phyloP scores from a whole-genome alignment of 1,140 invertebrate species.

The Acromyrmex heyeri region DNA sequence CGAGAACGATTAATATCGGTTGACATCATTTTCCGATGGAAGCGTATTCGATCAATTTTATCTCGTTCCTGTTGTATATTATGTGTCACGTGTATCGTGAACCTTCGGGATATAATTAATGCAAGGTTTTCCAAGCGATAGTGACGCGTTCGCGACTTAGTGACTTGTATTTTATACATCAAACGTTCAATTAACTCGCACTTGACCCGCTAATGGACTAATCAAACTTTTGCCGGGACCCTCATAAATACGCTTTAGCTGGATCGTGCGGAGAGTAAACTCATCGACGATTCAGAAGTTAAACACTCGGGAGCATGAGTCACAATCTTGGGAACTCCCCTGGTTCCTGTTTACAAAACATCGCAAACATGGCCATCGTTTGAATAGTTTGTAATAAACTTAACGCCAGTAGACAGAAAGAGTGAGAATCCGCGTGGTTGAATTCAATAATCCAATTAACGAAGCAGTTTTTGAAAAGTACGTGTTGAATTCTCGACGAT shows the following conservation, averaged over 20 bases:
- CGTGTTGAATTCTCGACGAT: not conserved
- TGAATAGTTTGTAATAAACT: not conserved
- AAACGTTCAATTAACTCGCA: constrained; percentile 59
- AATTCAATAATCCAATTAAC: not conserved
- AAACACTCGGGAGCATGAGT: constrained; percentile 1
- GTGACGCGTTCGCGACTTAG: not conserved
- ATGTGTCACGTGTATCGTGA: not conserved
- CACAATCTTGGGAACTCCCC: constrained; percentile 9
- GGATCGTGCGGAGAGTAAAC: constrained; percentile 5
- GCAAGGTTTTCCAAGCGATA: not conserved
- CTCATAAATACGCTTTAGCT: constrained; percentile 24
- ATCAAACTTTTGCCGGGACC: constrained; percentile 54
- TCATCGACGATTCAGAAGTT: constrained; percentile 31
- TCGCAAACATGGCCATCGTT: constrained; percentile 1
- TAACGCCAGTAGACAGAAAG: not conserved
- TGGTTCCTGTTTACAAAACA: constrained; percentile 11
- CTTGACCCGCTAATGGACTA: constrained; percentile 34
- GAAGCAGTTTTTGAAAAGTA: not conserved
- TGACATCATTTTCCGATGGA: not conserved
- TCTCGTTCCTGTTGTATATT: not conserved
- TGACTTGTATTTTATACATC: not conserved
- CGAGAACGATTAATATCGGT: not conserved
- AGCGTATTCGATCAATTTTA: not conserved
- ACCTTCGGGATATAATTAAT: constrained; percentile 1
- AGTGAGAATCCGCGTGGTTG: not conserved